These are phyloP conservation scores for Puffinus mauretanicus DNA, from an alignment of 2,113 vertebrate species.

Conservation along the genomic window DNA sequence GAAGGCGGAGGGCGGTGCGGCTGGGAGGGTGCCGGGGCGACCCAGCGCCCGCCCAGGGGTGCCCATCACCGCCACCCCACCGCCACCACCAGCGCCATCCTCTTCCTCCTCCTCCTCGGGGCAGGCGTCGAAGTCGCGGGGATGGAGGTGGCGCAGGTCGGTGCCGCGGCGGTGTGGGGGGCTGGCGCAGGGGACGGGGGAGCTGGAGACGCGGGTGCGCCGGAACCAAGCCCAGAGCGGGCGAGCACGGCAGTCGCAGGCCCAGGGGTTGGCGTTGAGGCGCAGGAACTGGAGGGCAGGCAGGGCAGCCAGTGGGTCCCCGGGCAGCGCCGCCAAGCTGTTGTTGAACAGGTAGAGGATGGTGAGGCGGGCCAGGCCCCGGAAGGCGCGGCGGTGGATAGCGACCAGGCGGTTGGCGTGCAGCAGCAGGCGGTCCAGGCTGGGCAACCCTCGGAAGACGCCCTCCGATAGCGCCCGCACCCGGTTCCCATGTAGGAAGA, in stretches of 20 bases:
- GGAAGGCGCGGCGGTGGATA: constrained; percentile 87
- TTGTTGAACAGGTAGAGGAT: constrained; percentile 98
- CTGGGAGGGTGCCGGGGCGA: constrained; percentile 35
- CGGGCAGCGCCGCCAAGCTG: constrained; percentile 86
- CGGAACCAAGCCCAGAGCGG: constrained; percentile 93
- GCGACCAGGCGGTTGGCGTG: constrained; percentile 90
- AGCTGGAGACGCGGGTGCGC: constrained; percentile 87
- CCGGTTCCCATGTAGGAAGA: constrained; percentile 94
- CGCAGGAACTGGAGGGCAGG: constrained; percentile 92
- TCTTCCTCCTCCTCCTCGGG: constrained; percentile 82
- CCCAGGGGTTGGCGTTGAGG: constrained; percentile 95
- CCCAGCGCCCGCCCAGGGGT: constrained; percentile 53
- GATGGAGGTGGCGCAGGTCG: constrained; percentile 86
- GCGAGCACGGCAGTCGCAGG: constrained; percentile 90
- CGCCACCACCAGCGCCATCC: constrained; percentile 79
- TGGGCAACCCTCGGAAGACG: constrained; percentile 88
- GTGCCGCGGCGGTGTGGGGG: constrained; percentile 83
- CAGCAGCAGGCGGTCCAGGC: constrained; percentile 91
- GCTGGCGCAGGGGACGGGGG: constrained; percentile 83
- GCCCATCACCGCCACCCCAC: constrained; percentile 55
- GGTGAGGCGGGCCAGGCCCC: constrained; percentile 87
- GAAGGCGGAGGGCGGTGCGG: constrained; percentile 19
- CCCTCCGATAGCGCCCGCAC: constrained; percentile 89
- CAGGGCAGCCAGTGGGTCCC: constrained; percentile 84
- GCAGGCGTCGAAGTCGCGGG: constrained; percentile 80